phyloP scores from a whole-genome alignment of 2,113 vertebrate genomes.

The Hoplias malabaricus region DNA sequence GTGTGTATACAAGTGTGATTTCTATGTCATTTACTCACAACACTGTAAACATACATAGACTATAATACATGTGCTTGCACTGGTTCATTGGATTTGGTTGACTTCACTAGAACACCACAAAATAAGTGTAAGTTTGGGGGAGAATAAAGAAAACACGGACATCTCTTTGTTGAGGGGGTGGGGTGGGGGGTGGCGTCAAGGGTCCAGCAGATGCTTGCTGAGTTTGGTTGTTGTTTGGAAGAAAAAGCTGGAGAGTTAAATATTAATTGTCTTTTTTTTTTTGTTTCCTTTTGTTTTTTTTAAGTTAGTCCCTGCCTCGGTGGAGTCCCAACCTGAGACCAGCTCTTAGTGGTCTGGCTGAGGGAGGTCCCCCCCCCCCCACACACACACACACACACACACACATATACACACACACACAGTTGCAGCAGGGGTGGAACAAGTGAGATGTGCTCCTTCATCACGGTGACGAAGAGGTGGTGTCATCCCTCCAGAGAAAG shows the following conservation, averaged over 20 bases:
- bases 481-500: slow-evolving; percentile 15
- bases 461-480: background rate
- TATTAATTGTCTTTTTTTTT: background rate
- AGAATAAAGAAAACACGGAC: slow-evolving; percentile 36
- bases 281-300: background rate
- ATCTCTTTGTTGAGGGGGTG: background rate
- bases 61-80: slow-evolving; percentile 99
- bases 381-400: slow-evolving; percentile 23
- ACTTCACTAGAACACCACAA: slow-evolving; percentile 83
- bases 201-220: background rate
- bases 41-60: slow-evolving; percentile 99
- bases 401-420: background rate
- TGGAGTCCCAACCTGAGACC: slow-evolving; percentile 5
- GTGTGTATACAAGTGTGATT: slow-evolving; percentile 52
- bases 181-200: background rate
- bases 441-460: background rate
- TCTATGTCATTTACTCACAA: slow-evolving; percentile 98
- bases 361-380: slow-evolving; percentile 1
- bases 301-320: background rate
- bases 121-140: slow-evolving; percentile 52
- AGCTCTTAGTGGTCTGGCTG: slow-evolving; percentile 23
- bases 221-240: background rate
- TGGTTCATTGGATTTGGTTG: slow-evolving; percentile 77
- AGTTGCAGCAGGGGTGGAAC: background rate
- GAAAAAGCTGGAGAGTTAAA: background rate